These are phyloP conservation scores for Oryzias sinensis DNA, from an alignment of 2,797 vertebrate species.

Conservation along the genomic window DNA sequence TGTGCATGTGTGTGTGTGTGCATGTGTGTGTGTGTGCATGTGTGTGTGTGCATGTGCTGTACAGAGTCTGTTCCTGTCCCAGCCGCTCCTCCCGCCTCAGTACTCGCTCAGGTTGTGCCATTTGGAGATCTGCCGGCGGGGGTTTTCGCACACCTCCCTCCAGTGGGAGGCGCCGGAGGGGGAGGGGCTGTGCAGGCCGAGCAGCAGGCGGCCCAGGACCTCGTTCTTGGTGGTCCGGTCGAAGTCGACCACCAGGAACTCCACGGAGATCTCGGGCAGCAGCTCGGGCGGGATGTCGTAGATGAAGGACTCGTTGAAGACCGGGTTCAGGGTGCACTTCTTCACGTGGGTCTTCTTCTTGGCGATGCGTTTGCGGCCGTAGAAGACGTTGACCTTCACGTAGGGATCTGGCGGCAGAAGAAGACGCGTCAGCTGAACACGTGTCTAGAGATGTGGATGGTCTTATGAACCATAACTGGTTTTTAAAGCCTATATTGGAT, in stretches of 20 bases:
- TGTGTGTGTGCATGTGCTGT: constrained; percentile 28
- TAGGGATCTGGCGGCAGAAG: constrained; percentile 84
- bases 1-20: constrained; percentile 17
- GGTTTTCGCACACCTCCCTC: constrained; percentile 88
- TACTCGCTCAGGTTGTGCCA: constrained; percentile 95
- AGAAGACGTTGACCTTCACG: constrained; percentile 96
- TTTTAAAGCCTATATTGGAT: no score
- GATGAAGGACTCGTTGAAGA: constrained; percentile 98
- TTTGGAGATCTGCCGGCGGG: constrained; percentile 87
- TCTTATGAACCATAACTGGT: no score
- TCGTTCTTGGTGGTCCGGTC: constrained; percentile 96
- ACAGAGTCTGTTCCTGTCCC: constrained; percentile 51
- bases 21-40: constrained; percentile 14
- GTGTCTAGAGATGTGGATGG: no score
- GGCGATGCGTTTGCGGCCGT: constrained; percentile 91
- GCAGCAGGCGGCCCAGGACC: constrained; percentile 87
- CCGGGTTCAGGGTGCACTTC: constrained; percentile 93
- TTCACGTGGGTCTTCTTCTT: constrained; percentile 99
- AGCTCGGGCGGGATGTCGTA: constrained; percentile 91
- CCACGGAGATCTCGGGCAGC: constrained; percentile 89
- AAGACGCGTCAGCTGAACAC: neutral
- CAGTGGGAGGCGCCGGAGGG: constrained; percentile 85
- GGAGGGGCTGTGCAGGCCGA: constrained; percentile 86
- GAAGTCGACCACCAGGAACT: constrained; percentile 95
- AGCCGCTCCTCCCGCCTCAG: constrained; percentile 59